These are phyloP conservation scores for Cricetomys ansorgei DNA, from an alignment of 2,113 vertebrate genomes.

Conservation along the genomic window DNA sequence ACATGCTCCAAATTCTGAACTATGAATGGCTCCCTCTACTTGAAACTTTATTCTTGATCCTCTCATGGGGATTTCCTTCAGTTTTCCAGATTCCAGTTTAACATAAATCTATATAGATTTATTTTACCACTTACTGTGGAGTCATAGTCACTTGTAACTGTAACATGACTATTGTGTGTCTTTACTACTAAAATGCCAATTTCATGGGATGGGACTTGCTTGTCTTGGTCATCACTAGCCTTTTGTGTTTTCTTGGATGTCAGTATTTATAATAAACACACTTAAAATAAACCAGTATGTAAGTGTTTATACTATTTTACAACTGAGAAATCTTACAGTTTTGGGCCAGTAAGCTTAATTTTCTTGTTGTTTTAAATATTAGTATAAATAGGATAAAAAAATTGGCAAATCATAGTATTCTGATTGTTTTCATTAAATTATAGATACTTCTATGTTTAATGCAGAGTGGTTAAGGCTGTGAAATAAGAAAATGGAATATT, in stretches of 20 bases:
- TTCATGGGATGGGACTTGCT: background rate
- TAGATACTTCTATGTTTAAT: slow-evolving; percentile 7
- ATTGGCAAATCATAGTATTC: slow-evolving; percentile 30
- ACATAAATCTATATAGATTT: slow-evolving; percentile 10
- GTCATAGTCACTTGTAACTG: background rate
- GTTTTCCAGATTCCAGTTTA: slow-evolving; percentile 11
- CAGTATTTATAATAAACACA: slow-evolving; percentile 16
- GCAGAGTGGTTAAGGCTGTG: background rate
- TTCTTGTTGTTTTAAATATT: background rate
- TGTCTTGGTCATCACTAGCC: background rate
- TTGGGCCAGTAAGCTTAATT: slow-evolving; percentile 28
- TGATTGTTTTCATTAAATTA: slow-evolving; percentile 17
- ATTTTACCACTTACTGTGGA: background rate
- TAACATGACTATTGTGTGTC: background rate
- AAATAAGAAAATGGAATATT: background rate
- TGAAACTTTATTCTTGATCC: background rate
- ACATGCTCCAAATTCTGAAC: background rate
- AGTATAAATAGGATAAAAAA: background rate
- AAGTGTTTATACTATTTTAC: background rate
- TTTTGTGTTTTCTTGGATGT: background rate
- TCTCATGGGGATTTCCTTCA: background rate
- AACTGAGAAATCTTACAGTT: slow-evolving; percentile 42
- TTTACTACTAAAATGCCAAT: slow-evolving; percentile 25
- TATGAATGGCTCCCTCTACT: background rate
- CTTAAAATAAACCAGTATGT: slow-evolving; percentile 17